These are phyloP conservation scores for Himalopsyche japonica DNA, from an alignment of 2,888 invertebrate species.

Conservation along the genomic window DNA sequence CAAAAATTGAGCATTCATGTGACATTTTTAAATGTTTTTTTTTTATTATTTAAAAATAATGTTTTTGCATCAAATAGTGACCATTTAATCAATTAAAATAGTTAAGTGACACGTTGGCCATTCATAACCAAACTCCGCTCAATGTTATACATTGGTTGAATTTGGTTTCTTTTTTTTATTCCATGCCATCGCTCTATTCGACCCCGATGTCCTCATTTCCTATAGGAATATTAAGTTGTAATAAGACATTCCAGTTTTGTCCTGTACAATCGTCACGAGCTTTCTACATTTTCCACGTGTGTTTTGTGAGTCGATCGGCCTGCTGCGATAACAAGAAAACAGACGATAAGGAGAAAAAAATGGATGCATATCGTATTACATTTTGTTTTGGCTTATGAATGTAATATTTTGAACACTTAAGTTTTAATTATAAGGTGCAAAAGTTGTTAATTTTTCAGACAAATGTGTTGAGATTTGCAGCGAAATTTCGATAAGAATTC, in stretches of 20 bases:
- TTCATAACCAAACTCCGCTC: too few species aligned
- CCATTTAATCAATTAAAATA: too few species aligned
- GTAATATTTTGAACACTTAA: background rate
- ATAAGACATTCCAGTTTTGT: constrained; percentile 5
- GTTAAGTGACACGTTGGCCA: too few species aligned
- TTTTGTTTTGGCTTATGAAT: background rate
- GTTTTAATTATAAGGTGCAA: background rate
- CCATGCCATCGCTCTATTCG: background rate
- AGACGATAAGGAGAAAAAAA: background rate
- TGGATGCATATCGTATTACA: background rate
- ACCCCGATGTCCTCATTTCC: background rate
- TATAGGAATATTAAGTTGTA: constrained; percentile 2
- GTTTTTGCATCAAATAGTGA: too few species aligned
- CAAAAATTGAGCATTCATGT: too few species aligned
- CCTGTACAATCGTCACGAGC: background rate
- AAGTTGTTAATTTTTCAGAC: background rate
- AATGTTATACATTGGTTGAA: too few species aligned
- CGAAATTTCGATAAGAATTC: too few species aligned
- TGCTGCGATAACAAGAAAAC: background rate
- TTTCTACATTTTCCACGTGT: background rate
- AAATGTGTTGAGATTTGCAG: background rate
- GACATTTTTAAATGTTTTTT: too few species aligned
- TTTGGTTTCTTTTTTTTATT: background rate
- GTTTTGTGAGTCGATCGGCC: background rate
- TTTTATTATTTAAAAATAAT: too few species aligned